phyloP scores from a whole-genome alignment of 2,888 invertebrate species.

The Drosophila differens region DNA sequence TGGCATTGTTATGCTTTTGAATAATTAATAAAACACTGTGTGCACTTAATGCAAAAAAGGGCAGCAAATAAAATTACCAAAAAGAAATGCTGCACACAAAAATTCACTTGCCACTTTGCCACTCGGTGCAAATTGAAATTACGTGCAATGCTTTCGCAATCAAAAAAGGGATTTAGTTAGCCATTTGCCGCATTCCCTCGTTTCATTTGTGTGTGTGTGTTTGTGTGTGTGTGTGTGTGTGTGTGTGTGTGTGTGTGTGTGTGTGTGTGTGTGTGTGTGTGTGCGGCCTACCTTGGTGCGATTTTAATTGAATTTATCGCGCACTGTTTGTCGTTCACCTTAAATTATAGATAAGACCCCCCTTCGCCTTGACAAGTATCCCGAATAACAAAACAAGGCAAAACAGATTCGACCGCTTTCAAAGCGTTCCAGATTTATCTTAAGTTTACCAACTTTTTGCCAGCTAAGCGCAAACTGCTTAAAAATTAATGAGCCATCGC shows the following conservation, averaged over 20 bases:
- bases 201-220: not conserved
- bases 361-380: constrained; percentile 52
- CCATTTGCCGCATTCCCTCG: constrained; percentile 43
- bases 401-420: constrained; percentile 32
- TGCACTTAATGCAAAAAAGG: constrained; percentile 67
- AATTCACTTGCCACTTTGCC: constrained; percentile 21
- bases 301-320: constrained; percentile 75
- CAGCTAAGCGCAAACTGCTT: constrained; percentile 46
- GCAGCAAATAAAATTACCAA: constrained; percentile 67
- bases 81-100: constrained; percentile 30
- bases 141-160: constrained; percentile 66
- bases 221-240: not conserved
- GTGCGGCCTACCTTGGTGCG: constrained; percentile 45
- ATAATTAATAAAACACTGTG: constrained; percentile 77
- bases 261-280: not conserved
- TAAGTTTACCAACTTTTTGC: constrained; percentile 60
- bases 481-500: constrained; percentile 65
- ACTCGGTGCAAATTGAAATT: constrained; percentile 57
- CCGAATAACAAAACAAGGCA: constrained; percentile 13
- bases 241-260: not conserved
- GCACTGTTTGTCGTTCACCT: constrained; percentile 35
- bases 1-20: constrained; percentile 50
- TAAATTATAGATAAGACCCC: constrained; percentile 66
- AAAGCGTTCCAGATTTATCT: constrained; percentile 50
- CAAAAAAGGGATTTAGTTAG: constrained; percentile 55